Conservation (phyloP, 2,113 vertebrate species). For the Scartelaos histophorus region DNA sequence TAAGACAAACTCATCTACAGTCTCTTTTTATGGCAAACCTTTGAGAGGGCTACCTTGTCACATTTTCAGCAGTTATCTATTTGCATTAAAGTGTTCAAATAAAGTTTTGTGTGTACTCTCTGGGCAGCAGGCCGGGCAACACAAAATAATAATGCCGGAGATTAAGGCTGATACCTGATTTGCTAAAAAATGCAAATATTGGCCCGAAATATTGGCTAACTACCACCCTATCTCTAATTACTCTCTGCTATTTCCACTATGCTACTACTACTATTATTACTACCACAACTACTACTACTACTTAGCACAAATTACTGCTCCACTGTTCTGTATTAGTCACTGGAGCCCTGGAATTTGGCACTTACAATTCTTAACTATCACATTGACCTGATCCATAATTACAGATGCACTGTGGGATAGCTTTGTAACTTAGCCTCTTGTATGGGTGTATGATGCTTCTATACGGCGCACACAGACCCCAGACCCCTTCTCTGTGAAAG, state of each 20-base stretch:
- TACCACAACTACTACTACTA: background rate
- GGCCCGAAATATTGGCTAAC: too few species aligned
- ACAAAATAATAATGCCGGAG: too few species aligned
- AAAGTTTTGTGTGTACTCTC: too few species aligned
- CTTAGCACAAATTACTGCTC: background rate
- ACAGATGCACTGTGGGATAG: slow-evolving; percentile 3
- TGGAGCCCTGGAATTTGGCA: background rate
- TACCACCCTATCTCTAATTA: background rate
- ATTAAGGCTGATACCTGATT: too few species aligned
- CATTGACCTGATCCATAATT: background rate
- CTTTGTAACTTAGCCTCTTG: slow-evolving; percentile 16
- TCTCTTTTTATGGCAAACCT: too few species aligned
- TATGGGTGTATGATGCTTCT: slow-evolving; percentile 19
- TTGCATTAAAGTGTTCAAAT: too few species aligned
- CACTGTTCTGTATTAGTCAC: background rate
- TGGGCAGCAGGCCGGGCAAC: too few species aligned
- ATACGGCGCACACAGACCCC: slow-evolving; percentile 16
- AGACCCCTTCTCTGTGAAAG: slow-evolving; percentile 26
- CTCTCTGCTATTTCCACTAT: background rate
- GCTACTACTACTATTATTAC: background rate
- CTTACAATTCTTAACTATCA: background rate
- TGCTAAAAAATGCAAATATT: too few species aligned
- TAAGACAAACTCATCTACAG: too few species aligned
- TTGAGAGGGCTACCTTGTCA: too few species aligned
- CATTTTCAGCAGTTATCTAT: too few species aligned